A percentile compares a stretch with the other conserved stretches of the same genome.
These are phyloP conservation scores for Cossypha polioptera DNA, from an alignment of 2,797 vertebrate genomes.

Conservation along the genomic window DNA sequence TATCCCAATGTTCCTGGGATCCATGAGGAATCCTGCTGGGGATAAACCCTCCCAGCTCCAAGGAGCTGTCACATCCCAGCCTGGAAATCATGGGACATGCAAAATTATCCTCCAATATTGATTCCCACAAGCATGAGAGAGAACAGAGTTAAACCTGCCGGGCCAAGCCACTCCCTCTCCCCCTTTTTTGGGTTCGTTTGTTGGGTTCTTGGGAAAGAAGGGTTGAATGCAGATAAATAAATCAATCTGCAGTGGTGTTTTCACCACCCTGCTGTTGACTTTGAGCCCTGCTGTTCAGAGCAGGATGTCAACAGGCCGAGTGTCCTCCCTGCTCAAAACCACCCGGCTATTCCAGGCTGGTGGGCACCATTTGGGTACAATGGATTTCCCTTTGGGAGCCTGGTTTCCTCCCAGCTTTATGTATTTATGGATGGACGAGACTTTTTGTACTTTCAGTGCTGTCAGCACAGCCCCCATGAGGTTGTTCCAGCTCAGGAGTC, in stretches of 20 bases:
- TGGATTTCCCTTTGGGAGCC: not conserved
- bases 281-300: not conserved
- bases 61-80: not conserved
- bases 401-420: not conserved
- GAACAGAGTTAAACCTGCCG: not conserved
- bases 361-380: not conserved
- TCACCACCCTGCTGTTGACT: not conserved
- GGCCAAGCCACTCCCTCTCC: not conserved
- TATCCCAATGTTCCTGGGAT: not conserved
- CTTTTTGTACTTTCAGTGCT: not conserved
- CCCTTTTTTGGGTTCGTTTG: not conserved
- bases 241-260: not conserved
- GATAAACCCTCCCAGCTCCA: not conserved
- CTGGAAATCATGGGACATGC: not conserved
- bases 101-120: not conserved
- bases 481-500: not conserved
- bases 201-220: not conserved
- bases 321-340: not conserved
- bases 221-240: not conserved
- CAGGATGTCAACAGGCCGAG: not conserved
- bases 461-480: accelerated
- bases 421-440: not conserved
- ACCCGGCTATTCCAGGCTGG: not conserved
- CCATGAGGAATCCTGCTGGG: not conserved
- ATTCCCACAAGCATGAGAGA: accelerated